Conservation (phyloP, 1,140 invertebrate species). For the Drosophila athabasca region DNA sequence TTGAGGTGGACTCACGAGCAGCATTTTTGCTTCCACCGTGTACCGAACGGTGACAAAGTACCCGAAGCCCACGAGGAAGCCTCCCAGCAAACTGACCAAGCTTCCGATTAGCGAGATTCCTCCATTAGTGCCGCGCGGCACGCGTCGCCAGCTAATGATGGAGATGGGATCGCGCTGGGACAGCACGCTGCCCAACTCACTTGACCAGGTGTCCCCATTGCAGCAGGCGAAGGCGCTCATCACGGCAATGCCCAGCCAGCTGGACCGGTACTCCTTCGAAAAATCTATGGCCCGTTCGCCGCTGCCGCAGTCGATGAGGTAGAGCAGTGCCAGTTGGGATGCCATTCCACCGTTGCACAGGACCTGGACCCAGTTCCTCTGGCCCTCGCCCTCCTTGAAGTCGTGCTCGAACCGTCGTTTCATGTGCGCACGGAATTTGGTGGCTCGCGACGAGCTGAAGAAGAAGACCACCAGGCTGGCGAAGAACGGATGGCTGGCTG, state of each 20-base stretch:
- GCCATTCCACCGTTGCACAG: conserved; percentile 95
- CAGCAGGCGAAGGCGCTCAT: conserved; percentile 92
- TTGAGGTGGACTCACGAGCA: conserved; percentile 88
- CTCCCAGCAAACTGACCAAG: conserved; percentile 89
- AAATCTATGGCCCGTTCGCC: conserved; percentile 93
- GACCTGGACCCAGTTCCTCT: conserved; percentile 96
- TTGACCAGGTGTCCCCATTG: conserved; percentile 96
- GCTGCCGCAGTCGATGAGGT: conserved; percentile 91
- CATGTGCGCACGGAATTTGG: conserved; percentile 88
- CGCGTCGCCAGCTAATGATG: conserved; percentile 89
- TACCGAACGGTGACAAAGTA: conserved; percentile 89
- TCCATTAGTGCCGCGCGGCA: conserved; percentile 94
- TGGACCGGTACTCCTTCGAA: conserved; percentile 89
- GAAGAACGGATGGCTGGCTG: conserved; percentile 91
- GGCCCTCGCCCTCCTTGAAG: conserved; percentile 90
- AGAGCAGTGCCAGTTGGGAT: conserved; percentile 90
- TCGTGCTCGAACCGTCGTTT: conserved; percentile 92
- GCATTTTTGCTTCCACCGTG: conserved; percentile 85
- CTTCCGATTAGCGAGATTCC: conserved; percentile 90
- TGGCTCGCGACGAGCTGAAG: conserved; percentile 91
- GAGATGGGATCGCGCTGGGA: conserved; percentile 88
- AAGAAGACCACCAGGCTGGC: conserved; percentile 91
- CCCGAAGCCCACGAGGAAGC: conserved; percentile 89
- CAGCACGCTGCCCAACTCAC: conserved; percentile 93
- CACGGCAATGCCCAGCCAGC: conserved; percentile 92